A percentile compares a stretch with the other conserved stretches of the same genome.
Conservation (phyloP, 2,888 invertebrate genomes). For the Silvanus unidentatus region DNA sequence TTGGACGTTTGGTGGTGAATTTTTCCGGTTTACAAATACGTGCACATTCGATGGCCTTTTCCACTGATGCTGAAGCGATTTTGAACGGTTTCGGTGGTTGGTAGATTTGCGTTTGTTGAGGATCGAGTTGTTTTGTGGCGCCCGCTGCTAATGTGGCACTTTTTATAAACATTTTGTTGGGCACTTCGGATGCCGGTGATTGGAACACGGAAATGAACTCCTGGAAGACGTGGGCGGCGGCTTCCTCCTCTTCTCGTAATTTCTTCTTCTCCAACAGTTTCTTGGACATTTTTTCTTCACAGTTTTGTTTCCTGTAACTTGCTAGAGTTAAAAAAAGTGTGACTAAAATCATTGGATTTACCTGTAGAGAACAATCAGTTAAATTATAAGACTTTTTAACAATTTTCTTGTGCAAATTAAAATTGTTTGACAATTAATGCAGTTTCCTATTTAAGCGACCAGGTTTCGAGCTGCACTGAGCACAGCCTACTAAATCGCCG, state of each 20-base stretch:
- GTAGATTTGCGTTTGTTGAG: constrained; percentile 79
- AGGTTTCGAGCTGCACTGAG: too few species aligned
- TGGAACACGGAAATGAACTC: constrained; percentile 96
- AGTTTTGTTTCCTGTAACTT: too few species aligned
- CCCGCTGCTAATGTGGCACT: constrained; percentile 91
- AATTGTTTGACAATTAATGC: too few species aligned
- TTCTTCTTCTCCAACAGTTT: constrained; percentile 15
- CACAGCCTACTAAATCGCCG: too few species aligned
- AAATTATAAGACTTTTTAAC: background rate
- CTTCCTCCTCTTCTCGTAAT: constrained; percentile 74
- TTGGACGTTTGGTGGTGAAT: constrained; percentile 40
- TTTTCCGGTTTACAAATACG: constrained; percentile 54
- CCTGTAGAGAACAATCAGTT: background rate
- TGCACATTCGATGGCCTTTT: constrained; percentile 62
- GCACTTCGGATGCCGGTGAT: constrained; percentile 53
- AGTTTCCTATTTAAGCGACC: too few species aligned
- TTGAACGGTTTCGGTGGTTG: constrained; percentile 70
- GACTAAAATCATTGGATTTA: background rate
- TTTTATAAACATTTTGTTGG: constrained; percentile 62
- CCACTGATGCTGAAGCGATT: constrained; percentile 50
- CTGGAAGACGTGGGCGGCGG: constrained; percentile 84
- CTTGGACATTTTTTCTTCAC: constrained; percentile 10
- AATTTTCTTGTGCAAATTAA: too few species aligned
- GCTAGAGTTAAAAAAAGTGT: too few species aligned
- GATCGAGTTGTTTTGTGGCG: constrained; percentile 77